Conservation (phyloP, 1,140 invertebrate species). For the Nymphalis io region DNA sequence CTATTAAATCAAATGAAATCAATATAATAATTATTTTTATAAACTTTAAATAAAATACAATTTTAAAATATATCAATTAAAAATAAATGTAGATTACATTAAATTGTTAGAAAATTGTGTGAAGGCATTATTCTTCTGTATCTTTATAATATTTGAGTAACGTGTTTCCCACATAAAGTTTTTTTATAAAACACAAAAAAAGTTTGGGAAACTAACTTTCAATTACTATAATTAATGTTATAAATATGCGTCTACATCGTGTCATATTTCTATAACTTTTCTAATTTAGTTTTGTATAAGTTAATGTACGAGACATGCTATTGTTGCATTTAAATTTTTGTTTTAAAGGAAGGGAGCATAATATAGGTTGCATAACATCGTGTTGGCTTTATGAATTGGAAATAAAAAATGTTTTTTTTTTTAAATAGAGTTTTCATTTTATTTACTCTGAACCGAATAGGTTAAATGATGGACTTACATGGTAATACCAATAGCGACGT, state of each 20-base stretch:
- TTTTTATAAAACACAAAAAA: background rate
- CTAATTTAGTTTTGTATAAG: conserved; percentile 66
- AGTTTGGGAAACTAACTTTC: background rate
- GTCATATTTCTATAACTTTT: conserved; percentile 75
- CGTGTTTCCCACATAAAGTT: background rate
- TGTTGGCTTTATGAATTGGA: conserved; percentile 74
- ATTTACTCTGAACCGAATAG: background rate
- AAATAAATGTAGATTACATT: background rate
- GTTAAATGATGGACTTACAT: too few relatives aligned
- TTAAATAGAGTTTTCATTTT: conserved; percentile 42
- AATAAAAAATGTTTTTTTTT: conserved; percentile 72
- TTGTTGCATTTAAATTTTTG: conserved; percentile 69
- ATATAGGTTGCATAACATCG: conserved; percentile 64
- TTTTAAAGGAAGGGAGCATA: conserved; percentile 53
- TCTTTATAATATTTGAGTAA: background rate
- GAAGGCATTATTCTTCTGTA: too few relatives aligned
- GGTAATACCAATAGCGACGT: too few relatives aligned
- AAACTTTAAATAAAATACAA: too few relatives aligned
- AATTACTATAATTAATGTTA: conserved; percentile 1
- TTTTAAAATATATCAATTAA: background rate
- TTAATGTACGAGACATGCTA: conserved; percentile 41
- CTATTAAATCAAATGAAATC: background rate
- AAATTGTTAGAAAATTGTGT: background rate
- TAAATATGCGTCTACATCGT: conserved; percentile 55
- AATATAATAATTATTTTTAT: background rate